These are phyloP conservation scores for Dicerorhinus sumatrensis DNA, from an alignment of 2,113 vertebrate genomes.

Conservation along the genomic window DNA sequence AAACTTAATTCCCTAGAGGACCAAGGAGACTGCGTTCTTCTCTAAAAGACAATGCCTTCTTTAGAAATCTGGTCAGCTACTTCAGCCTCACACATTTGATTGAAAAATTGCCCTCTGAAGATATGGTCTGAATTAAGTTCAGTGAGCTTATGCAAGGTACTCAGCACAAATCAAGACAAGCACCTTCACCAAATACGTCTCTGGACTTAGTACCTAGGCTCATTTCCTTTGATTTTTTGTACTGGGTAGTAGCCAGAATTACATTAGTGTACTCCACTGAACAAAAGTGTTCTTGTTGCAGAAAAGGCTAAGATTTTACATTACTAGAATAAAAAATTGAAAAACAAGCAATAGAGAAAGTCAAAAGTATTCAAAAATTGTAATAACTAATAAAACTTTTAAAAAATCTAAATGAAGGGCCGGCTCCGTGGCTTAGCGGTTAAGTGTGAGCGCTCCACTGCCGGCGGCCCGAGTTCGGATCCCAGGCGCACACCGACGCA, in stretches of 20 bases:
- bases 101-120: background rate
- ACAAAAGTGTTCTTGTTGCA: background rate
- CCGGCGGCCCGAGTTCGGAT: too few species aligned
- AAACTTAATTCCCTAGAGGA: conserved; percentile 44
- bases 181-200: background rate
- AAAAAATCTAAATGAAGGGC: background rate
- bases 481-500: too few species aligned
- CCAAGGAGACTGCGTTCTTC: background rate
- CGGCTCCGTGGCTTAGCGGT: too few species aligned
- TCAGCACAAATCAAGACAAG: background rate
- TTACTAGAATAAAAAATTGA: background rate
- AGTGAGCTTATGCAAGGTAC: background rate
- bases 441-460: too few species aligned
- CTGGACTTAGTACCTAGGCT: background rate
- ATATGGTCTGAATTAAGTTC: background rate
- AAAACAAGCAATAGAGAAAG: background rate
- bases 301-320: background rate
- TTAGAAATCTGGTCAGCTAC: conserved; percentile 63
- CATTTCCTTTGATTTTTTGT: conserved; percentile 1
- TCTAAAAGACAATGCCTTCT: conserved; percentile 48
- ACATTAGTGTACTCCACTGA: background rate
- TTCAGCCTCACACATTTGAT: background rate
- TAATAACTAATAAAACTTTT: background rate
- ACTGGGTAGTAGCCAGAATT: background rate
- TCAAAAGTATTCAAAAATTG: background rate